phyloP scores from a whole-genome alignment of 2,888 invertebrate genomes.

The Homarus gammarus region DNA sequence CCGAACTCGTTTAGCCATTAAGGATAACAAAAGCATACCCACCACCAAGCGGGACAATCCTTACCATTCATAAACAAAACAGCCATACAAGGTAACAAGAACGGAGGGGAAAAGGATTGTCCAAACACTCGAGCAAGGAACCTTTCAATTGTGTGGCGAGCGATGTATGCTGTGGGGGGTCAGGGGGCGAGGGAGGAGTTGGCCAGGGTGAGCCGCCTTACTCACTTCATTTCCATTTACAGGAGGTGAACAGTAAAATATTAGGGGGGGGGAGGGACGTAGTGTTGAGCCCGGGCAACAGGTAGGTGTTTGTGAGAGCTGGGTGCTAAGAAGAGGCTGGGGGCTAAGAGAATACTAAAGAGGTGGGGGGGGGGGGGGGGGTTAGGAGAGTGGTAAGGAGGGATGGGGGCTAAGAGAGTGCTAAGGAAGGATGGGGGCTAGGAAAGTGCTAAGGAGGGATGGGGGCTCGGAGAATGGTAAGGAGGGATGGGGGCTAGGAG shows the following conservation, averaged over 20 bases:
- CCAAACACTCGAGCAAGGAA: background rate
- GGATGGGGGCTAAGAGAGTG: background rate
- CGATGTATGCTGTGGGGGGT: conserved; percentile 4
- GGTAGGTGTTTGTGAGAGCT: too few relatives aligned
- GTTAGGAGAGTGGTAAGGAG: too few relatives aligned
- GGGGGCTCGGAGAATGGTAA: too few relatives aligned
- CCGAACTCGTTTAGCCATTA: too few relatives aligned
- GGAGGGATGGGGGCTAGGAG: too few relatives aligned
- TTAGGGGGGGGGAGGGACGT: background rate
- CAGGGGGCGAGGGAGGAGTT: conserved; percentile 30
- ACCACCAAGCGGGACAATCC: background rate
- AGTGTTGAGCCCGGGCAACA: too few relatives aligned
- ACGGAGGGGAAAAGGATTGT: background rate
- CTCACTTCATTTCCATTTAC: conserved; percentile 32
- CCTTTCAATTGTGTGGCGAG: background rate
- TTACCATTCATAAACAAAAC: background rate
- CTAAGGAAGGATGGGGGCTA: background rate
- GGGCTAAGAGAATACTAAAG: background rate
- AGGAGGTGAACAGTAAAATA: conserved; percentile 34
- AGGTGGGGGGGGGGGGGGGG: background rate
- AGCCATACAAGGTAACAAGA: background rate
- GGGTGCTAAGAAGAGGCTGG: background rate
- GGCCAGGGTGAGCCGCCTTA: conserved; percentile 1
- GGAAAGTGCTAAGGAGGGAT: too few relatives aligned
- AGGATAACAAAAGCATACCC: too few relatives aligned